A percentile compares a stretch with the other conserved stretches of the same genome.
Evolutionary conservation across 2,888 invertebrate genomes (phyloP).

Genomic region (Machimus rusticus): DNA sequence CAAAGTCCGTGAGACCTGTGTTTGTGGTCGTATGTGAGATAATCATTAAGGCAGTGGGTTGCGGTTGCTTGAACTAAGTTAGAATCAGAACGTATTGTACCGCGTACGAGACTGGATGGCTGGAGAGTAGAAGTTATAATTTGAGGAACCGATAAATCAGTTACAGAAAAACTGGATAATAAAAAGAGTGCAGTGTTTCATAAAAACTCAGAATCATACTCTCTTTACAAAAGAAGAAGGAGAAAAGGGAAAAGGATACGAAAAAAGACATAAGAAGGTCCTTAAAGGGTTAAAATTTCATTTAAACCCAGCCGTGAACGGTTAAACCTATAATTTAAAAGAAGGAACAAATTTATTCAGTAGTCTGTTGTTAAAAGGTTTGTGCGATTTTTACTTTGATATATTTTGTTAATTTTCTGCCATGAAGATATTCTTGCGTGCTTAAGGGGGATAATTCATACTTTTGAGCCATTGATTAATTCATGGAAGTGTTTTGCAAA

Average conservation of each 20-base stretch:
- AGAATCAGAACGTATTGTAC: constrained; percentile 62
- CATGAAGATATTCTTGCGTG: constrained; percentile 4
- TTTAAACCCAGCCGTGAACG: not conserved
- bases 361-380: constrained; percentile 28
- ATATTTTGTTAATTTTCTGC: not conserved
- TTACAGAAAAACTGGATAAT: constrained; percentile 15
- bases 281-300: not conserved
- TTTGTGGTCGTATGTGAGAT: not conserved
- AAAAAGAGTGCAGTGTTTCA: not conserved
- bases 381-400: not conserved
- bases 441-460: not conserved
- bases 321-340: not conserved
- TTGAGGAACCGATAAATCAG: not conserved
- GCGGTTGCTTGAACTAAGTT: not conserved
- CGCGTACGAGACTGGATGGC: constrained; percentile 66
- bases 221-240: constrained; percentile 28
- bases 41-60: not conserved
- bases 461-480: not conserved
- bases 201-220: constrained; percentile 28
- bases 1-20: not conserved
- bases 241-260: constrained; percentile 17
- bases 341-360: not conserved
- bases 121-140: constrained; percentile 58
- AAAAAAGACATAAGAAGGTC: constrained; percentile 3
- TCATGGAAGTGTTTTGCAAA: not conserved